Percentiles rank a stretch among this genome's conserved stretches.
Evolutionary conservation across 2,113 vertebrate species (phyloP).

Genomic region (Zosterops pallidus): DNA sequence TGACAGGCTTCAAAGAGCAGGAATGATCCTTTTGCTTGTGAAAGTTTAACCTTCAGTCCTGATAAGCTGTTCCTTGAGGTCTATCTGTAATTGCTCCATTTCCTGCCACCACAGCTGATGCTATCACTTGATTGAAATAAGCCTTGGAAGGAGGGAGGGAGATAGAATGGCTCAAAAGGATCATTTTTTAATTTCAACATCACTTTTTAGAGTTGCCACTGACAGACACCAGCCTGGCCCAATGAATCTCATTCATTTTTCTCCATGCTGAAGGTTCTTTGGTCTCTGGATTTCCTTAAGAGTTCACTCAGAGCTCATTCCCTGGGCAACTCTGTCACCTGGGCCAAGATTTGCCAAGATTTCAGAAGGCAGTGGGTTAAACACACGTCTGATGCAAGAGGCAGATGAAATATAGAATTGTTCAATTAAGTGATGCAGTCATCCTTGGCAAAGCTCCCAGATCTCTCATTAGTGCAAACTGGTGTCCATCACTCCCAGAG

Average conservation of each 20-base stretch:
- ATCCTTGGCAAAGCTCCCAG: conserved; percentile 42
- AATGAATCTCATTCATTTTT: neutral
- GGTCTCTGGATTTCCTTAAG: neutral
- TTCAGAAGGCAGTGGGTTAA: neutral
- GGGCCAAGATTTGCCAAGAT: neutral
- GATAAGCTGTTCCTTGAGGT: conserved; percentile 44
- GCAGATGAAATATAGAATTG: conserved; percentile 18
- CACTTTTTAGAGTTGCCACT: neutral
- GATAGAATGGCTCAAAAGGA: neutral
- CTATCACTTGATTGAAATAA: conserved; percentile 42
- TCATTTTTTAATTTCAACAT: neutral
- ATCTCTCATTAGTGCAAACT: conserved; percentile 14
- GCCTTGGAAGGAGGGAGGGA: neutral
- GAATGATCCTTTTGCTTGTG: neutral
- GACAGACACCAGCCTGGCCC: neutral
- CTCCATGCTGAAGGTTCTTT: neutral
- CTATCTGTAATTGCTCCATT: conserved; percentile 53
- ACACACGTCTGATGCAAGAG: neutral
- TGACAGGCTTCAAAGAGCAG: conserved; percentile 12
- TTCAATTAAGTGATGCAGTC: conserved; percentile 26
- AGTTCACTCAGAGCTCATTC: neutral
- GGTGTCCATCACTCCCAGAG: conserved; percentile 34
- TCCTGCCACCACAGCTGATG: conserved; percentile 12
- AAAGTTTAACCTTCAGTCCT: conserved; percentile 8
- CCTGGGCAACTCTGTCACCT: neutral